Evolutionary conservation across 2,797 vertebrate genomes (phyloP).

Genomic region (Etheostoma nigrum): DNA sequence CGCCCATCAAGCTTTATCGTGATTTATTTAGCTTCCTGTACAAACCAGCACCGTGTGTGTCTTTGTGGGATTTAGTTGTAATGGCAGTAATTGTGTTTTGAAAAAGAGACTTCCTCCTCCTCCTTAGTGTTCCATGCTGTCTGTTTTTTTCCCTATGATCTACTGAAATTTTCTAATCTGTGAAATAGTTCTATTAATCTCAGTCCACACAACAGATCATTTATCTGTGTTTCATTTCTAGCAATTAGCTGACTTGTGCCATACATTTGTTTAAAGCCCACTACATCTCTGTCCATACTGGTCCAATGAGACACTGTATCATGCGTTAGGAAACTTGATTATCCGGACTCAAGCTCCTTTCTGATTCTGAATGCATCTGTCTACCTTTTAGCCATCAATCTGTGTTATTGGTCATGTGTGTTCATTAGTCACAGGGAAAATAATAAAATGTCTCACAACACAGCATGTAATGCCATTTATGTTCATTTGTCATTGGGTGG

Average conservation of each 20-base stretch:
- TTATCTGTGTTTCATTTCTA: slow-evolving; percentile 26
- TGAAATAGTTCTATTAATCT: slow-evolving; percentile 27
- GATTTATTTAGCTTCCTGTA: slow-evolving; percentile 23
- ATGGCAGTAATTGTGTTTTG: slow-evolving; percentile 2
- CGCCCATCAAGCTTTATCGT: background rate
- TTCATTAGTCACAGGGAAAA: slow-evolving; percentile 72
- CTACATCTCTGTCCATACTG: slow-evolving; percentile 31
- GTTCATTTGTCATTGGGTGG: slow-evolving; percentile 70
- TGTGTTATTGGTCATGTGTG: slow-evolving; percentile 66
- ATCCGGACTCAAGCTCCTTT: slow-evolving; percentile 27
- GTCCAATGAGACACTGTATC: slow-evolving; percentile 18
- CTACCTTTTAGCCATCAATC: slow-evolving; percentile 67
- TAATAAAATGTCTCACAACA: slow-evolving; percentile 47
- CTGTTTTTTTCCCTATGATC: background rate
- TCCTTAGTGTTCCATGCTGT: background rate
- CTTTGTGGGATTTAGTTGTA: slow-evolving; percentile 8
- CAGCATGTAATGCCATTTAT: slow-evolving; percentile 67
- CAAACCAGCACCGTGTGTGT: background rate
- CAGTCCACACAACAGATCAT: slow-evolving; percentile 21
- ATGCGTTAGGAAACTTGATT: slow-evolving; percentile 50
- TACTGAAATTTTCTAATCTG: slow-evolving; percentile 22
- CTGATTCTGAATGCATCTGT: slow-evolving; percentile 53
- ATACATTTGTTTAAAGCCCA: slow-evolving; percentile 13
- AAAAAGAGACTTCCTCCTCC: background rate
- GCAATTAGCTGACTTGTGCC: slow-evolving; percentile 19